Conservation (phyloP, 2,888 invertebrate genomes). For the Hyalella azteca region DNA sequence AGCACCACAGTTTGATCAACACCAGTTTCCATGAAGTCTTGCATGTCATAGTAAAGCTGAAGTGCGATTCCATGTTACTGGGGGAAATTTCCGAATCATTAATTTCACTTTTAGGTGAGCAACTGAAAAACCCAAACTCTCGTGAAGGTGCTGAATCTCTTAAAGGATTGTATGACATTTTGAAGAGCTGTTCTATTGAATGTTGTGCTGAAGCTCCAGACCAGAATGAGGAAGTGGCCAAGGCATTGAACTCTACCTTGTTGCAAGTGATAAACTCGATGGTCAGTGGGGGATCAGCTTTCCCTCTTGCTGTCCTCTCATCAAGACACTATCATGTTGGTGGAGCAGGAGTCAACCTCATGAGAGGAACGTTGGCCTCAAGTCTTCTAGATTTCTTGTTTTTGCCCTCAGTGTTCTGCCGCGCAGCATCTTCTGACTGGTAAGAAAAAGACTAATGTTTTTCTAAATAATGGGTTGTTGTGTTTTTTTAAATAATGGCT, state of each 20-base stretch:
- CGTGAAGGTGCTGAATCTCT: slow-evolving; percentile 17
- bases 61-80: neutral
- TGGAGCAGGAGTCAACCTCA: neutral
- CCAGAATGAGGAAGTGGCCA: neutral
- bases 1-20: neutral
- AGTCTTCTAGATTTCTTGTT: neutral
- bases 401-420: neutral
- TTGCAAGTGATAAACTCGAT: neutral
- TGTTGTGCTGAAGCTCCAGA: neutral
- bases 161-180: neutral
- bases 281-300: neutral
- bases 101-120: neutral
- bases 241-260: neutral
- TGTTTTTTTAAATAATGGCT: too few species aligned
- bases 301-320: neutral
- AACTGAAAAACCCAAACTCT: neutral
- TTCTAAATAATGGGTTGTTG: too few species aligned
- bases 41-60: neutral
- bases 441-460: neutral
- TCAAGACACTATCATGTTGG: slow-evolving; percentile 10
- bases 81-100: neutral
- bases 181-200: neutral
- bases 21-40: neutral
- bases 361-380: neutral
- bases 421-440: neutral